Evolutionary conservation across 1,140 invertebrate genomes (phyloP).

Genomic region (Agraylea sexmaculata): DNA sequence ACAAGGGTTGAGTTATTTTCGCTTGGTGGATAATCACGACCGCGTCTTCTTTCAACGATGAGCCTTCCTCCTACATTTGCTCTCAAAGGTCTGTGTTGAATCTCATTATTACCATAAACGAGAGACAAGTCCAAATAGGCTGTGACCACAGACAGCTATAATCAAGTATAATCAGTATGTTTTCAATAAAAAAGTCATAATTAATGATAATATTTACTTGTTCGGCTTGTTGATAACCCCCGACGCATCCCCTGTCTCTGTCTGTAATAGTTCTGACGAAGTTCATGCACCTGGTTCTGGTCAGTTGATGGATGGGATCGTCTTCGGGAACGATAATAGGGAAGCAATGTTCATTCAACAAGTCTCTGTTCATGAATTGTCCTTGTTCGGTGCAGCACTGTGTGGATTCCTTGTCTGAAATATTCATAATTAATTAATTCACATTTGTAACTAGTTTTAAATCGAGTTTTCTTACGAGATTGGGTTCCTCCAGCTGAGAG

Average conservation of each 20-base stretch:
- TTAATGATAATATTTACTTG: conserved; percentile 41
- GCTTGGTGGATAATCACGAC: conserved; percentile 57
- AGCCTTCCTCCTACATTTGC: conserved; percentile 52
- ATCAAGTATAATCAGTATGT: conserved; percentile 16
- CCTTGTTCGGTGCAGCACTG: conserved; percentile 60
- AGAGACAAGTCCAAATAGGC: conserved; percentile 74
- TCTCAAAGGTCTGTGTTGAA: conserved; percentile 50
- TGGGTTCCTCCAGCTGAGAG: conserved; percentile 60
- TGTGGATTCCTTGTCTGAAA: conserved; percentile 49
- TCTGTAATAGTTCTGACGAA: conserved; percentile 71
- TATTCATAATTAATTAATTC: conserved; percentile 4
- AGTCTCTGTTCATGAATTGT: conserved; percentile 39
- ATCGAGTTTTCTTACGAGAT: conserved; percentile 63
- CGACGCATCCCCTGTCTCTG: conserved; percentile 51
- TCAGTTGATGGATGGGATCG: conserved; percentile 65
- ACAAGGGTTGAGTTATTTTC: conserved; percentile 49
- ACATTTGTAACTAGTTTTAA: neutral
- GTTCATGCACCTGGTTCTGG: conserved; percentile 66
- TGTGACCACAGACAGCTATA: conserved; percentile 67
- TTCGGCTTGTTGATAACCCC: conserved; percentile 52
- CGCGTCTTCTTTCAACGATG: conserved; percentile 46
- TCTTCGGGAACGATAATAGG: conserved; percentile 72
- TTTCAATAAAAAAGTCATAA: too few species aligned
- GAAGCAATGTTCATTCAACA: conserved; percentile 55
- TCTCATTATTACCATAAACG: conserved; percentile 66